phyloP scores from a whole-genome alignment of 92 coral and sea anemone genomes.

The Siderastrea siderea region DNA sequence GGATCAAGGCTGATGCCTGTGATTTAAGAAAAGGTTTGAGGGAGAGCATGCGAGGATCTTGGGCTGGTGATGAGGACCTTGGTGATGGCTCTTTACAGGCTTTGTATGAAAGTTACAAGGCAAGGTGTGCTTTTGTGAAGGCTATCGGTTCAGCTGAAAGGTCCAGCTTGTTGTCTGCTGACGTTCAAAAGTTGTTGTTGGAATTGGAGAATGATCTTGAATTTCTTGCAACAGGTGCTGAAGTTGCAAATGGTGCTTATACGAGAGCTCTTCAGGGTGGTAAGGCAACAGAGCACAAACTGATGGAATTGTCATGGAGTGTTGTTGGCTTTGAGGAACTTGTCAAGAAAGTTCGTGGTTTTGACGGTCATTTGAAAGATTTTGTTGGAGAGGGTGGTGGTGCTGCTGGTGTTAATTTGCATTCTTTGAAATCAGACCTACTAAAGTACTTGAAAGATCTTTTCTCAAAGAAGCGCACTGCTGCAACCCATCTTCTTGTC shows the following conservation, averaged over 20 bases:
- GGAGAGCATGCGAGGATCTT: constrained; percentile 70
- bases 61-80: constrained; percentile 87
- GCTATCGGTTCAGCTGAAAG: constrained; percentile 14
- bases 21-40: constrained; percentile 74
- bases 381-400: constrained; percentile 32
- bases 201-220: constrained; percentile 40
- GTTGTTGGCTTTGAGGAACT: constrained; percentile 60
- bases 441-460: constrained; percentile 16
- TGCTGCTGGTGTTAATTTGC: constrained; percentile 14
- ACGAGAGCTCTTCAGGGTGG: constrained; percentile 40
- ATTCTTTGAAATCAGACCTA: background rate
- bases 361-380: constrained; percentile 29
- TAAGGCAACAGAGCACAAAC: constrained; percentile 25
- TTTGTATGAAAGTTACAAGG: constrained; percentile 9
- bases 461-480: constrained; percentile 53
- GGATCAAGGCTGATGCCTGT: constrained; percentile 89
- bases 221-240: constrained; percentile 40
- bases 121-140: constrained; percentile 30
- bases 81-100: constrained; percentile 44
- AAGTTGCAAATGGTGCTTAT: constrained; percentile 40
- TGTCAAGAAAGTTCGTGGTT: constrained; percentile 34
- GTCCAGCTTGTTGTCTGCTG: constrained; percentile 11
- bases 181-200: constrained; percentile 26
- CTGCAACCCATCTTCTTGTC: constrained; percentile 61
- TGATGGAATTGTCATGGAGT: constrained; percentile 79